Evolutionary conservation across 2,797 vertebrate genomes (phyloP).

Genomic region (Pantherophis vulpinus): DNA sequence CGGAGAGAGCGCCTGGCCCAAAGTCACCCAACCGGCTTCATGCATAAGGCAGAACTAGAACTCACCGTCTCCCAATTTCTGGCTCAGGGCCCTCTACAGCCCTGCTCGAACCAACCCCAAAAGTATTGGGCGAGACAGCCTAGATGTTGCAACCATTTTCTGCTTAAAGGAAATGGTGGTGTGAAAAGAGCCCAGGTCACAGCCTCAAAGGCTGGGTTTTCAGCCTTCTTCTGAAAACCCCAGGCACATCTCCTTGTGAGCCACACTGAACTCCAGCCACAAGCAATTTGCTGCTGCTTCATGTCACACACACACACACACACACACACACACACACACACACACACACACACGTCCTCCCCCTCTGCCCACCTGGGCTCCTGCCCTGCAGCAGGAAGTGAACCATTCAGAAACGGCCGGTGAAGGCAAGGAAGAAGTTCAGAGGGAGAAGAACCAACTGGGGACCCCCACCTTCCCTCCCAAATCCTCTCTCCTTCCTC

Average conservation of each 20-base stretch:
- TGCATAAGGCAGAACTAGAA: background rate
- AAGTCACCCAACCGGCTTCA: background rate
- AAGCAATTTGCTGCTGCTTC: background rate
- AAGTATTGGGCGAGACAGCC: background rate
- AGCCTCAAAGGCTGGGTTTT: background rate
- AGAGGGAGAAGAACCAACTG: background rate
- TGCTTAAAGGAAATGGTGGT: background rate
- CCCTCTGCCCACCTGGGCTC: background rate
- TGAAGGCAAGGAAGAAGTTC: background rate
- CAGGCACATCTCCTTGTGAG: background rate
- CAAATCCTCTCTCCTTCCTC: background rate
- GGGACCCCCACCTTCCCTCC: background rate
- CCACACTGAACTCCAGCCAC: background rate
- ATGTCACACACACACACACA: background rate
- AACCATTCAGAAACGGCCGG: background rate
- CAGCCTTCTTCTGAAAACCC: background rate
- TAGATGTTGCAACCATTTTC: background rate
- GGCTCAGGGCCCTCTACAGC: background rate
- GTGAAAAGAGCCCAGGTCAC: background rate
- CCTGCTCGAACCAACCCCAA: background rate
- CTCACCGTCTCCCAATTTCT: background rate
- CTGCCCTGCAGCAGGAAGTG: background rate
- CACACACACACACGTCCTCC: background rate
- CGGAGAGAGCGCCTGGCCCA: background rate
- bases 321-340: too few species aligned